A percentile compares a stretch with the other conserved stretches of the same genome.
Conservation (phyloP, 2,888 invertebrate species). For the Trisateles emortualis region DNA sequence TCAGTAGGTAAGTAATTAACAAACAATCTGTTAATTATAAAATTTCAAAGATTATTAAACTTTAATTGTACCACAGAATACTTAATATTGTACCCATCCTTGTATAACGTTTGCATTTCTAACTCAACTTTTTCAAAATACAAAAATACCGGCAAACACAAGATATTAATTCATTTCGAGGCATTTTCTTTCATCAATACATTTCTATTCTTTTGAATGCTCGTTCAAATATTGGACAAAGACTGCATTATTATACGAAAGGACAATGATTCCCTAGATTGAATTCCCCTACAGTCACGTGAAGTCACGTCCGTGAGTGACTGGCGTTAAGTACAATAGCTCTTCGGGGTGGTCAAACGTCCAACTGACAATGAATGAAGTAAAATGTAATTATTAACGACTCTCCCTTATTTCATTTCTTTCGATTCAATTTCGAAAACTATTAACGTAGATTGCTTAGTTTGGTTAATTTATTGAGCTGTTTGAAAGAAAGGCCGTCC, state of each 20-base stretch:
- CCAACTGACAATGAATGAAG: constrained; percentile 64
- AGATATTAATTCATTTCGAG: too few relatives aligned
- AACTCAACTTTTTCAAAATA: too few relatives aligned
- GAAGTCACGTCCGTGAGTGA: constrained; percentile 65
- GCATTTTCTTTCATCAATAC: background rate
- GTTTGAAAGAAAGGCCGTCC: too few relatives aligned
- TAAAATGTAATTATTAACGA: constrained; percentile 70
- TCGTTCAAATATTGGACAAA: constrained; percentile 60
- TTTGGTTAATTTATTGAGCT: too few relatives aligned
- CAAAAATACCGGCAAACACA: too few relatives aligned
- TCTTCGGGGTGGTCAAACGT: constrained; percentile 70
- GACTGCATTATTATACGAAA: constrained; percentile 64
- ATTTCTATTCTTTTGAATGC: background rate
- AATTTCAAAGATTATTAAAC: too few relatives aligned
- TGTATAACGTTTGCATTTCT: too few relatives aligned
- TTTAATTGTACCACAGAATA: too few relatives aligned
- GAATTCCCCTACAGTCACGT: constrained; percentile 66
- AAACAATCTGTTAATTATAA: too few relatives aligned
- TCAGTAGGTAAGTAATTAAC: too few relatives aligned
- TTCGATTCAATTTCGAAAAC: constrained; percentile 33
- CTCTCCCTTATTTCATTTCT: constrained; percentile 51
- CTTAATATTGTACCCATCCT: too few relatives aligned
- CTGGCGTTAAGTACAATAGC: constrained; percentile 76
- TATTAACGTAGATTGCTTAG: constrained; percentile 21
- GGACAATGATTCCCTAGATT: constrained; percentile 65